Evolutionary conservation across 2,888 invertebrate species (phyloP).

Genomic region (Diarsia mendica): DNA sequence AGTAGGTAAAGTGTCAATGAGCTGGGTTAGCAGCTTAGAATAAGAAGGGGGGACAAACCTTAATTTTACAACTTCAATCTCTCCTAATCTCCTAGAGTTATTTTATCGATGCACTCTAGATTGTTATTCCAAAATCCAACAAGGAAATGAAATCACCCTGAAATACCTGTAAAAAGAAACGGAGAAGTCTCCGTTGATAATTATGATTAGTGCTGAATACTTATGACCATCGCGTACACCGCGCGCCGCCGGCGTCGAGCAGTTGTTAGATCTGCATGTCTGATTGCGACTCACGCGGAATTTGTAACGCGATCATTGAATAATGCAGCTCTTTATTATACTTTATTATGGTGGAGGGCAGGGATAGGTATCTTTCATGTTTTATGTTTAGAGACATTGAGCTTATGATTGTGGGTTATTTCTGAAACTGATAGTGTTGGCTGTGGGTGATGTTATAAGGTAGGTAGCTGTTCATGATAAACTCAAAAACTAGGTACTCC

Average conservation of each 20-base stretch:
- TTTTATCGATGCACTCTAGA: background rate
- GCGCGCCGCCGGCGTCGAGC: background rate
- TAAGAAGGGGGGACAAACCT: background rate
- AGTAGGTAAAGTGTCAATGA: too few species aligned
- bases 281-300: constrained; percentile 45
- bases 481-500: too few species aligned
- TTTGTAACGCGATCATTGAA: constrained; percentile 44
- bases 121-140: constrained; percentile 6
- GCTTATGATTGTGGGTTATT: background rate
- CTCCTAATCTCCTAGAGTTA: background rate
- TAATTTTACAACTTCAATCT: background rate
- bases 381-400: background rate
- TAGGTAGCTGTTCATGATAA: too few species aligned
- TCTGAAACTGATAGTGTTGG: background rate
- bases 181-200: background rate
- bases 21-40: background rate
- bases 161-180: background rate
- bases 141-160: background rate
- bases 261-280: constrained; percentile 52
- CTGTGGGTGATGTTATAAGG: background rate
- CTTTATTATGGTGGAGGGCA: background rate
- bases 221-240: constrained; percentile 42
- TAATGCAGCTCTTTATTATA: constrained; percentile 35
- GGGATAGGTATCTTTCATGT: background rate
- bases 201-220: constrained; percentile 24